Base-by-base conservation (phyloP, 2,113 vertebrate species). In the Carollia perspicillata region DNA sequence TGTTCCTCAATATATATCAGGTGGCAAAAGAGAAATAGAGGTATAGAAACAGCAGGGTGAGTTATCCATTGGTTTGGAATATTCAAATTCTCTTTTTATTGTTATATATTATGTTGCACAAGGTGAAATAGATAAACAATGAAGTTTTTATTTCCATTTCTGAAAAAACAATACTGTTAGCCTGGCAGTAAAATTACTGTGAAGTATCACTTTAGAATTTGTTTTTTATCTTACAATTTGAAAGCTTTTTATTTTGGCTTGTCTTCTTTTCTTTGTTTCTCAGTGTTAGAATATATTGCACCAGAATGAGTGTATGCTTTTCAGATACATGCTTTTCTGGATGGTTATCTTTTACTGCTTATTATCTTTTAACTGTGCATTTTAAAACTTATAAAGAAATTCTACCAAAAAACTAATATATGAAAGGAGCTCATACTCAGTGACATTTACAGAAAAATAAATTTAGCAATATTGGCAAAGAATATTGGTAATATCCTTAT, bases 311-410 rank as follows among this genome's bases (percentile, higher is more conserved):
- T 18, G 1, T 23, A 17, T 63, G 47, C 8, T 37, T 86, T 79
- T 87, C 6, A 90, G 12, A 80, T 90, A 17, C 30, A 16, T 89
- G 26, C 23, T 93, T 93, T 94, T 90, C n/a, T 69, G 17, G 86
- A 17, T 44, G 14, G 74, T 94, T 8, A 35, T 84, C 16, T 95
- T 92, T 80, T 53, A 75, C 75, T 72, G 42, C 28, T 74, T 90
- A 71, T 84, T 77, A 68, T 63, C 11, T 63, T 83, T 77, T 86
- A 93, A 44, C 4, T 68, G 14, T 35, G 5, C 35, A 42, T 74
- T 93, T 93, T 69, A 79, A 92, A 91, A 89, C 6, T 65, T 89
- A 55, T 0, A 26, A 60, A 78, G 37, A 95, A 84, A 89, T 60
- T 80, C 66, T 90, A 8, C 5, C 3, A 26, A 65, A 74, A 5